Evolutionary conservation across 1,140 invertebrate species (phyloP), one percentile per base, ranked within the genome.

Genomic region (Aphaenogaster floridana): DNA sequence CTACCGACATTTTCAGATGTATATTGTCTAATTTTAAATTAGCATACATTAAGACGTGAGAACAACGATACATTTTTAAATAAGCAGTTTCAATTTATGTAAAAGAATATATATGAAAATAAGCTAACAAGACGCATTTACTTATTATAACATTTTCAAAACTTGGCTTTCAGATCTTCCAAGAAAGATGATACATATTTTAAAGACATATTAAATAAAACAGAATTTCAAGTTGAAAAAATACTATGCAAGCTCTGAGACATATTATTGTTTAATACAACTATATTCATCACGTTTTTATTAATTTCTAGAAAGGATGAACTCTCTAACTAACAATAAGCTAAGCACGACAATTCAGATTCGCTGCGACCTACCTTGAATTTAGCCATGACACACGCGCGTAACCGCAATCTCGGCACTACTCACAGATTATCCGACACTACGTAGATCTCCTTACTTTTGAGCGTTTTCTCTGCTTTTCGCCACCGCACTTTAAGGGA

Each of bases 381-480:
- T 89, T 90, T 91, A 84, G 91, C 89, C 94, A 95, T 95, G 93
- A 90, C 92, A 93, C 93, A 93, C 86, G 90, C 87, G 48, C 68
- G 79, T 76, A 85, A 78, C 68, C 68, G 83, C n/a, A 50, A 8
- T 64, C 79, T 86, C 72, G 59, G 68, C 92, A 93, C 91, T 93
- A 80, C 52, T 92, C 87, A 91, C 84, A 86, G 72, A 89, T 83
- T 36, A 83, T 87, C 71, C 48, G 59, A 21, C 63, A 83, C 86
- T 81, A 21, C 54, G 15, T 28, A 13, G 36, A 50, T 45, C 36
- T 45, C 50, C 54, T 83, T 64, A 21, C 15, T 54, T 34, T 54
- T 71, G 36, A 42, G 50, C 63, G 48, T 39, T 59, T 4, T 36
- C 34, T 54, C 42, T 69, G 39, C 63, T 84, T 83, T 83, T 59